Evolutionary conservation across 2,113 vertebrate genomes (phyloP).

Genomic region (Shinisaurus crocodilurus): DNA sequence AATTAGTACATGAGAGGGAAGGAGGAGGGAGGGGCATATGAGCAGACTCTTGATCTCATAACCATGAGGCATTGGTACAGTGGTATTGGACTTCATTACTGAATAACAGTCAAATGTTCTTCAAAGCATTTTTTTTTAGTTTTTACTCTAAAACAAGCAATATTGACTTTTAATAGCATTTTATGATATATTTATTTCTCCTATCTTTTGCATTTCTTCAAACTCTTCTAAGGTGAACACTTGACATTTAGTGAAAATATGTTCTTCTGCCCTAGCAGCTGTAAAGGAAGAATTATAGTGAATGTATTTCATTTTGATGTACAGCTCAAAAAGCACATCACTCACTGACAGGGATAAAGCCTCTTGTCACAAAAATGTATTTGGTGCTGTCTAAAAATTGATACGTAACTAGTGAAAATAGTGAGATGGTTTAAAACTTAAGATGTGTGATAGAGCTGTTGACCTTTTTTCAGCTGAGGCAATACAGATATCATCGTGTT

Average conservation of each 20-base stretch:
- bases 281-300: slow-evolving; percentile 62
- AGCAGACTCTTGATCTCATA: neutral
- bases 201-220: slow-evolving; percentile 36
- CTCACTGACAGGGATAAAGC: slow-evolving; percentile 83
- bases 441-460: slow-evolving; percentile 57
- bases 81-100: neutral
- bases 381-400: slow-evolving; percentile 77
- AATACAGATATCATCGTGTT: slow-evolving; percentile 64
- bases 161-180: slow-evolving; percentile 17
- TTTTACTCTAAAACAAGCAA: slow-evolving; percentile 39
- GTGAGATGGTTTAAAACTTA: slow-evolving; percentile 73
- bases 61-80: neutral
- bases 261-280: slow-evolving; percentile 70
- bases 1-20: neutral
- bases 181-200: slow-evolving; percentile 23
- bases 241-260: slow-evolving; percentile 83
- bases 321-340: slow-evolving; percentile 65
- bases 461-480: slow-evolving; percentile 79
- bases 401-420: slow-evolving; percentile 76
- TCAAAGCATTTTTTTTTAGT: slow-evolving; percentile 11
- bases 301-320: slow-evolving; percentile 81
- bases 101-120: neutral
- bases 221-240: slow-evolving; percentile 52
- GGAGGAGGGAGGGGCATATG: neutral
- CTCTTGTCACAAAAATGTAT: slow-evolving; percentile 80